Base-by-base conservation (phyloP, 2,113 vertebrate species). In the Sorex fumeus region DNA sequence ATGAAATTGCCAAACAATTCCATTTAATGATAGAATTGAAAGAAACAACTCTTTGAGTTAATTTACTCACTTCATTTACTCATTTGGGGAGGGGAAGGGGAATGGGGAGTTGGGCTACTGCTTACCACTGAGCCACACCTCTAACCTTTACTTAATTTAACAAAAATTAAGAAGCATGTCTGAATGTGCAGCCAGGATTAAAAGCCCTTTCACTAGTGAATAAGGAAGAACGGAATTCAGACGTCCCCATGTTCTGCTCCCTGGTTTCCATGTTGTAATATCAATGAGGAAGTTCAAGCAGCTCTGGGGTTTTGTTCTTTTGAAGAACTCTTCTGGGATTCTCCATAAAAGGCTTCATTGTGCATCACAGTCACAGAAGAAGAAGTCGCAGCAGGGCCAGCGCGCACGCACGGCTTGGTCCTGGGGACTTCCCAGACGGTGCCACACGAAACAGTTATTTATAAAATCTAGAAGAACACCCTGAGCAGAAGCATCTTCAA, bases 231-330 rank as follows among this genome's bases (percentile, higher is more conserved):
- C 66, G 15, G 8, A 89, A 84, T 40, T 93, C 77, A 60, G 23
- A 19, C 11, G 75, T 80, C 71, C 50, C 34, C 71, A 60, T 76
- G 30, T n/a, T 93, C 47, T 72, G 43, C 18, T 76, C 50, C n/a
- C 9, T 40, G 69, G 88, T 91, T 92, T 86, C 75, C 77, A 92
- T 86, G 87, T 86, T 83, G 40, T 69, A 36, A 21, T 69, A 66
- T 90, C 23, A 86, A 1, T 53, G 23, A 27, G 62, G 79, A 95
- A 95, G 87, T 84, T 50, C n/a, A 64, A 83, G 62, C 70, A 83
- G 18, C 66, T 82, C 83, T 25, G 32, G 11, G 28, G 12, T 93
- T 87, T 93, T 84, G 82, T 70, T 86, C 66, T 91, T 53, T 47
- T 40, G 75, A 64, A 72, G 69, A 88, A n/a, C 40, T 43, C 10